Conservation (phyloP, 2,888 invertebrate genomes). For the Tholera decimalis region DNA sequence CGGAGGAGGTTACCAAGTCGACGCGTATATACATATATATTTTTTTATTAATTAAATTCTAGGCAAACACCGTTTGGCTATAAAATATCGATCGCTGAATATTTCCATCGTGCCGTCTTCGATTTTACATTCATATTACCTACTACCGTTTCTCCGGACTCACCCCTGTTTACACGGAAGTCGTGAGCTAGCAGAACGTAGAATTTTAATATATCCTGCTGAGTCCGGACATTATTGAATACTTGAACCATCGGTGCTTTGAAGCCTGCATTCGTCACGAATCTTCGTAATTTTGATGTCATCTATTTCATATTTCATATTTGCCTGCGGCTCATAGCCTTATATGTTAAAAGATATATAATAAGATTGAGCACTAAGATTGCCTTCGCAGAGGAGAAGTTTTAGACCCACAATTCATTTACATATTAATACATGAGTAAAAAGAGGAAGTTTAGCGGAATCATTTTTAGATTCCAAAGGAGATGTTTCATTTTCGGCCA, state of each 20-base stretch:
- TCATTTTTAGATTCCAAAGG: not conserved
- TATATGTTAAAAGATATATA: conserved; percentile 8
- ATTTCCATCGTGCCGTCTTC: conserved; percentile 22
- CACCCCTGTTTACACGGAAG: conserved; percentile 46
- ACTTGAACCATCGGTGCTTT: conserved; percentile 19
- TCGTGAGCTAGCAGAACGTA: conserved; percentile 33
- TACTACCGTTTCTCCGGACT: conserved; percentile 37
- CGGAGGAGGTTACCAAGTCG: no score
- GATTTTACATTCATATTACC: conserved; percentile 45
- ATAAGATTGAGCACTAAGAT: not conserved
- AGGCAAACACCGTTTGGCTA: conserved; percentile 4
- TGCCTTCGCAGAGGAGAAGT: not conserved
- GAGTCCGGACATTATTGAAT: conserved; percentile 22
- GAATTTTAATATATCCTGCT: conserved; percentile 42
- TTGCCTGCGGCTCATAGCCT: not conserved
- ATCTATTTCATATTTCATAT: conserved; percentile 12
- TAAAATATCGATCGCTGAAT: conserved; percentile 19
- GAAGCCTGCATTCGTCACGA: conserved; percentile 15
- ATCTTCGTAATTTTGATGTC: conserved; percentile 20
- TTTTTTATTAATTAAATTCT: no score
- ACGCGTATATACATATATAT: no score
- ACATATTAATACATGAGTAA: not conserved
- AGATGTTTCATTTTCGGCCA: no score
- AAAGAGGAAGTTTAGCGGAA: not conserved
- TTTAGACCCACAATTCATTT: no score